Base-by-base conservation (phyloP, 2,888 invertebrate genomes). In the Thysanoteuthis rhombus region DNA sequence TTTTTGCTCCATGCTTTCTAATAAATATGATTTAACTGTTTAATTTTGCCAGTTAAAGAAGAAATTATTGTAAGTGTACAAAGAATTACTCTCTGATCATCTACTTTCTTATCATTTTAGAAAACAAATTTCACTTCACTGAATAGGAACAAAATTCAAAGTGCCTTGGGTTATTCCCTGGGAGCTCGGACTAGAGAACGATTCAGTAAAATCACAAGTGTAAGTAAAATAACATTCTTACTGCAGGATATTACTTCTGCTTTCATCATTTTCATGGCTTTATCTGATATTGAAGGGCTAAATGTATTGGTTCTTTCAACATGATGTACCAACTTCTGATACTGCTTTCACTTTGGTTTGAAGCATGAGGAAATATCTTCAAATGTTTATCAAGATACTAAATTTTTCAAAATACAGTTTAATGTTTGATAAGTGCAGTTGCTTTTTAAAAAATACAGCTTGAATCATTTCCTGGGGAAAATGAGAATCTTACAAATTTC, bases 131-230 rank as follows among this genome's bases (percentile, higher is more conserved):
- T 97, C 94, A 94, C 95, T 94, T 96, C 97, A 94, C 94, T 95
- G 40, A 95, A 96, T 36, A 96, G 96, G 90, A 95, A 95, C 90
- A 96, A 96, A 93, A 95, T 97, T 42, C 95, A 95, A 58, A 97
- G 97, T 94, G 95, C 94, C 22, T 96, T 96, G 94, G 97, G 97
- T 22, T 97, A 97, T 94, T 95, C 96, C 22, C 94, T 97, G 36
- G 97, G 96, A n/a, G 97, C 97, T 22, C 95, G 97, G 93, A 97
- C 97, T 75, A 96, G 96, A n/a, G 94, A 95, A 40, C 94, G 96
- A 91, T 95, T 96, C 93, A 94, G 94, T 36, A 95, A 94, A 93
- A 94, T 94, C 58, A 90, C 93, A 75, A 94, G 94, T 93, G 96
- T 96, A 95, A 95, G 95, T 95, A 75, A n/a, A 75, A 75, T 75